A percentile compares a stretch with the other conserved stretches of the same genome.
Evolutionary conservation across 2,113 vertebrate species (phyloP).

Genomic region (Misgurnus anguillicaudatus): DNA sequence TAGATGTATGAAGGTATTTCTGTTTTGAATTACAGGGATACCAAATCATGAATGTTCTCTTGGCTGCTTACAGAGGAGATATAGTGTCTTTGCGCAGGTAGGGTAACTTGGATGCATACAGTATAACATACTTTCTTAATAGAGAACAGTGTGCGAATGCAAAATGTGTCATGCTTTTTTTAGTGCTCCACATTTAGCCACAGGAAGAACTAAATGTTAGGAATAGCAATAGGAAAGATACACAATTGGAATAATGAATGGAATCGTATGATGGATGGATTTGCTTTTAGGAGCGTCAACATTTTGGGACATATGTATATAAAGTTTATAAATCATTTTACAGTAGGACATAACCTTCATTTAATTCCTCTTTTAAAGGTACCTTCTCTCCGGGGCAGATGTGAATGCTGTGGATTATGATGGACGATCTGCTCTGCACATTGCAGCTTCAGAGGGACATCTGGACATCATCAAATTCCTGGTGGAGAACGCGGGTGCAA

Average conservation of each 20-base stretch:
- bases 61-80: constrained; percentile 70
- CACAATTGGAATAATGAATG: too few species aligned
- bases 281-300: neutral
- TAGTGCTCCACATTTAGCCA: neutral
- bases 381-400: constrained; percentile 69
- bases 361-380: constrained; percentile 55
- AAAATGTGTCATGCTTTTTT: neutral
- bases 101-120: neutral
- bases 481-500: constrained; percentile 65
- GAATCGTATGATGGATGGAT: too few species aligned
- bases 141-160: neutral
- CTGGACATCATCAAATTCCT: constrained; percentile 68
- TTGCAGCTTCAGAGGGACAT: constrained; percentile 69
- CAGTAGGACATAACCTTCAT: too few species aligned
- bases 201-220: neutral
- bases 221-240: neutral
- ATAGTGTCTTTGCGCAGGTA: constrained; percentile 66
- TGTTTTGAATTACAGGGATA: constrained; percentile 64
- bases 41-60: constrained; percentile 72
- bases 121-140: neutral
- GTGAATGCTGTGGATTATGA: constrained; percentile 71
- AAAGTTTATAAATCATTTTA: too few species aligned
- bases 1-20: neutral
- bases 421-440: constrained; percentile 69
- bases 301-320: neutral